These are phyloP conservation scores for Dolichotis patagonum DNA, from an alignment of 2,113 vertebrate species.

Conservation along the genomic window DNA sequence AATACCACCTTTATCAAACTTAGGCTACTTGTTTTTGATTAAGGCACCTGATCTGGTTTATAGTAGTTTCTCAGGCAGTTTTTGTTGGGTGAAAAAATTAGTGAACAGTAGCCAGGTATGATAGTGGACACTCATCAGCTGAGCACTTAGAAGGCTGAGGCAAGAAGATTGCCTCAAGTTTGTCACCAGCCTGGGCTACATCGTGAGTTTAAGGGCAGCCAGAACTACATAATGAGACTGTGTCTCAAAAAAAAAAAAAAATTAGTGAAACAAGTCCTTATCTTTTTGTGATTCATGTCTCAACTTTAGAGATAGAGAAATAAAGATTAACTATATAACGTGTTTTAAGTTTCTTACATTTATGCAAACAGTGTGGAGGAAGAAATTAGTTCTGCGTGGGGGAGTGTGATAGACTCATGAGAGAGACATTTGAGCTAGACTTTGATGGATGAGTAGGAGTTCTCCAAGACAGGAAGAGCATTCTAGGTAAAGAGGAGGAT, in stretches of 20 bases:
- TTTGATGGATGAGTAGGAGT: slow-evolving; percentile 58
- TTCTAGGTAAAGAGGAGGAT: slow-evolving; percentile 47
- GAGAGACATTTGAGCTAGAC: neutral
- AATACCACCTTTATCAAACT: neutral
- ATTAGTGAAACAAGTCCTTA: neutral
- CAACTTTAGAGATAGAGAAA: neutral
- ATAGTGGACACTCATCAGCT: neutral
- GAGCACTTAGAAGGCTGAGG: neutral
- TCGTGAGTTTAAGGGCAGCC: neutral
- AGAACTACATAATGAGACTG: neutral
- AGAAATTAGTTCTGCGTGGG: slow-evolving; percentile 7
- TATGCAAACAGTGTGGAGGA: neutral
- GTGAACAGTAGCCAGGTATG: neutral
- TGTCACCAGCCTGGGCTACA: neutral
- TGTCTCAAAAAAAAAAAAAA: neutral
- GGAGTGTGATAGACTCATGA: neutral
- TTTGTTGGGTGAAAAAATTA: slow-evolving; percentile 40
- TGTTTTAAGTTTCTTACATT: slow-evolving; percentile 10
- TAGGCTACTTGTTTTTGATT: neutral
- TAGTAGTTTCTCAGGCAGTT: neutral
- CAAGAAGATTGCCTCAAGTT: neutral
- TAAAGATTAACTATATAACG: neutral
- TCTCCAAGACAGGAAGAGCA: neutral
- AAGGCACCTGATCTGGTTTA: neutral
- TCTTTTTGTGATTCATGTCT: neutral